Evolutionary conservation across 2,888 invertebrate species (phyloP), one percentile per base, ranked within the genome.

Genomic region (Ypsolopha sequella): DNA sequence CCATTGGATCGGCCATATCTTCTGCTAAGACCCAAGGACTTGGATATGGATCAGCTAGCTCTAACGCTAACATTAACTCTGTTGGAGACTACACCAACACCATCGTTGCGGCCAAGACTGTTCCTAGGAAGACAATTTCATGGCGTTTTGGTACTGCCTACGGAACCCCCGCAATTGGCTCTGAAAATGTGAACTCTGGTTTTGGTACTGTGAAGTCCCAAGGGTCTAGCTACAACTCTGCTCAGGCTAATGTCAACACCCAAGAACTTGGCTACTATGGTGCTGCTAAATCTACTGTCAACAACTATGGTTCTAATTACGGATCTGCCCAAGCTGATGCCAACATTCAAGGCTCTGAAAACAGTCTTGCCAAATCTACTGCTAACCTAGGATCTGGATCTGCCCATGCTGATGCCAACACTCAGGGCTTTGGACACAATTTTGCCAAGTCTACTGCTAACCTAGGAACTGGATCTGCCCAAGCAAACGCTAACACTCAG

Each of bases 101-200:
- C 35, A 54, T 63, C 34, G 34, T 11, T 8, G 10, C 46, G 7
- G 46, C 46, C 34, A 47, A 47, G 47, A 13, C 36, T 7, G 53
- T 60, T 51, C 62, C 62, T 48, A 64, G 69, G 47, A 71, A 68
- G 51, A 65, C 67, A 49, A 72, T 76, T 61, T 68, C 69, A 53
- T 84, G 84, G 84, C 76, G 68, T 41, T 82, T 84, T 56, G 84
- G 84, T 10, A 76, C 79, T 33, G 57, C 65, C 1, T 84, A 82
- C 56, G 71, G 69, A 50, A 55, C 54, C 9, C 80, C 78, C n/a
- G 53, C 33, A 35, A 39, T 11, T 33, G 39, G 24, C 33, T 36
- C 51, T 13, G 53, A 48, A 11, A 53, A 53, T 41, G 49, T 47
- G 43, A 24, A n/a, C 34, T 51, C 39, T 8, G 53, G 48, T n/a